These are phyloP conservation scores for Drosophila anomelani DNA, from an alignment of 2,888 invertebrate species.

Conservation along the genomic window DNA sequence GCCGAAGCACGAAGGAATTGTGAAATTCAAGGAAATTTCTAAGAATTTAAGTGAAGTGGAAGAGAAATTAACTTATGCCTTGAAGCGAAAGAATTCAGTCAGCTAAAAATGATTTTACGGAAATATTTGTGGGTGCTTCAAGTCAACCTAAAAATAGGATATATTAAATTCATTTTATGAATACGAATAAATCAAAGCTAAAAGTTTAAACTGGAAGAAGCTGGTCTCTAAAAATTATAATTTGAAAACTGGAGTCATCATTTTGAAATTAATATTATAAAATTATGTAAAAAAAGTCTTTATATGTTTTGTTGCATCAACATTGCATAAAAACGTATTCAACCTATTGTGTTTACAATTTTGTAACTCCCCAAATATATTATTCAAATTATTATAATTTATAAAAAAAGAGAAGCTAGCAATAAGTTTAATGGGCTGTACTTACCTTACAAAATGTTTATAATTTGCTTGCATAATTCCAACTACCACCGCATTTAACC, in stretches of 20 bases:
- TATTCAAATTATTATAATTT: neutral
- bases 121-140: neutral
- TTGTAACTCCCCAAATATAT: neutral
- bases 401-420: neutral
- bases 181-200: too few relatives aligned
- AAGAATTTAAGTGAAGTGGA: slow-evolving; percentile 10
- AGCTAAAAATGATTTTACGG: neutral
- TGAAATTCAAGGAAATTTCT: neutral
- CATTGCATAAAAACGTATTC: too few relatives aligned
- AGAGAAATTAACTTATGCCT: neutral
- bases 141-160: neutral
- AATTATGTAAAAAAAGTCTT: too few relatives aligned
- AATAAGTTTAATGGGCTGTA: slow-evolving; percentile 3
- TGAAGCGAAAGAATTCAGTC: neutral
- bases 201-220: too few relatives aligned
- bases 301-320: neutral
- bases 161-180: too few relatives aligned
- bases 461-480: slow-evolving; percentile 30
- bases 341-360: neutral
- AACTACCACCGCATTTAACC: neutral
- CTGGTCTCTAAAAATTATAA: too few relatives aligned
- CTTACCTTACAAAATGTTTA: slow-evolving; percentile 5
- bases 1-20: neutral
- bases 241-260: too few relatives aligned
- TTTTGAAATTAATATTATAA: too few relatives aligned